A percentile compares a stretch with the other conserved stretches of the same genome.
Evolutionary conservation across 2,888 invertebrate species (phyloP).

Genomic region (Altica lythri): DNA sequence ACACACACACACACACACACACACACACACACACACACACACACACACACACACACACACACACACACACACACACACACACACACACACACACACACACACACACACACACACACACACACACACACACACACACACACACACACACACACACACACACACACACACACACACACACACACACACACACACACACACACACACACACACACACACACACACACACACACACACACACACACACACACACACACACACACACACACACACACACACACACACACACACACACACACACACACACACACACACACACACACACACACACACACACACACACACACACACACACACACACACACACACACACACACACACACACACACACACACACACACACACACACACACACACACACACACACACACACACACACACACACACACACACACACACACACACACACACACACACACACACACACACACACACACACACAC

Average conservation of each 20-base stretch:
- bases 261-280: conserved; percentile 1
- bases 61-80: too few relatives aligned
- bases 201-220: conserved; percentile 1
- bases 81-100: too few relatives aligned
- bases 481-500: neutral
- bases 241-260: conserved; percentile 1
- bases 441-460: neutral
- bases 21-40: too few relatives aligned
- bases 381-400: conserved; percentile 1
- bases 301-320: conserved; percentile 1
- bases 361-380: conserved; percentile 1
- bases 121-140: too few relatives aligned
- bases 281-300: conserved; percentile 1
- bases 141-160: conserved; percentile 1
- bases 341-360: conserved; percentile 1
- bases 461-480: neutral
- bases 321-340: conserved; percentile 1
- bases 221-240: conserved; percentile 1
- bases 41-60: too few relatives aligned
- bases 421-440: conserved; percentile 1
- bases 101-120: too few relatives aligned
- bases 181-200: conserved; percentile 1
- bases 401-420: conserved; percentile 1
- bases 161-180: neutral
- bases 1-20: too few relatives aligned